Percentiles rank a stretch among this genome's conserved stretches.
Evolutionary conservation across 2,797 vertebrate species (phyloP).

Genomic region (Parotocinclus haroldoi): DNA sequence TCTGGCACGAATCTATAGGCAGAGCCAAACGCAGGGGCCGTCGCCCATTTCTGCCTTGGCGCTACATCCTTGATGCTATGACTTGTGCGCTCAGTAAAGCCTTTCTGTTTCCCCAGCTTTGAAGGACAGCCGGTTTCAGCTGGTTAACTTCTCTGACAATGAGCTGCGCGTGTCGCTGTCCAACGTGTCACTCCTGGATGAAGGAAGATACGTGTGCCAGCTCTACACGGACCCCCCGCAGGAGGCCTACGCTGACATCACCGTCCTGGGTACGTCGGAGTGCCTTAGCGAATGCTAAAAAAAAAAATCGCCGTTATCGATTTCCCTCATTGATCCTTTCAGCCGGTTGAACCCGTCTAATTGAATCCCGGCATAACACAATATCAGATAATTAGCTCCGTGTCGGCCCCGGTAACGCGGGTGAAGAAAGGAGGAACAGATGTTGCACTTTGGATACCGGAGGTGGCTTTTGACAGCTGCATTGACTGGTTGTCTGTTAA

Average conservation of each 20-base stretch:
- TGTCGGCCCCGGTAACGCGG: conserved; percentile 37
- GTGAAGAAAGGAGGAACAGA: conserved; percentile 47
- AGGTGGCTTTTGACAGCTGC: conserved; percentile 36
- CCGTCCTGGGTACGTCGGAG: conserved; percentile 74
- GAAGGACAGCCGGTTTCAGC: conserved; percentile 86
- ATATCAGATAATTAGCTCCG: conserved; percentile 47
- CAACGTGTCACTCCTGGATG: conserved; percentile 81
- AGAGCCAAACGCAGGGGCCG: neutral
- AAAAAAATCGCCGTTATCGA: conserved; percentile 47
- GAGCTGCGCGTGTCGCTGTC: conserved; percentile 82
- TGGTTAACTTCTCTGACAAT: conserved; percentile 88
- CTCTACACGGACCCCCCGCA: conserved; percentile 85
- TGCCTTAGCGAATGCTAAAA: conserved; percentile 30
- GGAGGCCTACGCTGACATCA: conserved; percentile 81
- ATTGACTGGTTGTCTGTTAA: conserved; percentile 43
- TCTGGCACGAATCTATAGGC: no score
- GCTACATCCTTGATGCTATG: neutral
- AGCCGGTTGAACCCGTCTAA: conserved; percentile 48
- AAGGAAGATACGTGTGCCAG: conserved; percentile 84
- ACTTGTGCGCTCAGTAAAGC: neutral
- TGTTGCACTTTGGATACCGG: conserved; percentile 47
- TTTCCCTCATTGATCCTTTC: conserved; percentile 46
- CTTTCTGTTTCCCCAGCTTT: conserved; percentile 64
- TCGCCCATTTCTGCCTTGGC: neutral
- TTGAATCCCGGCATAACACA: conserved; percentile 50